Percentiles rank a stretch among this genome's conserved stretches.
phyloP scores from a whole-genome alignment of 2,888 invertebrate genomes.

The Lagria hirta region DNA sequence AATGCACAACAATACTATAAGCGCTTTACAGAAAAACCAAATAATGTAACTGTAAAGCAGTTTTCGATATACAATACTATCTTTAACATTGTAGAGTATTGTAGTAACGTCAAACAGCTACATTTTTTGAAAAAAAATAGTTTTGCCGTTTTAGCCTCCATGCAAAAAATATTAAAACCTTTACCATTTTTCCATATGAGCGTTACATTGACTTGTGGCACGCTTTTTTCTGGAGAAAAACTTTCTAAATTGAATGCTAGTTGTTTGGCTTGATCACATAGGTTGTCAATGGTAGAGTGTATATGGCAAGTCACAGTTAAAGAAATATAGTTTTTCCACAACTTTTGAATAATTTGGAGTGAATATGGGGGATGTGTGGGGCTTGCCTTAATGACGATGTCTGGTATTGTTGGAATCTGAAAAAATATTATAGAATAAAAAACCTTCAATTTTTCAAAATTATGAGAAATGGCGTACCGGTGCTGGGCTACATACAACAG shows the following conservation, averaged over 20 bases:
- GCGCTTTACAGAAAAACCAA: no score
- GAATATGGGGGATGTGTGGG: constrained; percentile 69
- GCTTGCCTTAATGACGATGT: constrained; percentile 68
- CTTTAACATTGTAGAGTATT: no score
- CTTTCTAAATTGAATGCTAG: constrained; percentile 47
- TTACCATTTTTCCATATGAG: constrained; percentile 80
- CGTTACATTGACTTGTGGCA: constrained; percentile 59
- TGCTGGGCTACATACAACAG: no score
- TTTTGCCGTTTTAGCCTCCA: constrained; percentile 9
- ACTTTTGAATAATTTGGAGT: constrained; percentile 61
- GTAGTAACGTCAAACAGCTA: no score
- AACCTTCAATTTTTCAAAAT: constrained; percentile 18
- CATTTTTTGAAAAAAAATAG: constrained; percentile 3
- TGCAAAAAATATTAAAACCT: constrained; percentile 29
- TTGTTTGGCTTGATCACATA: constrained; percentile 52
- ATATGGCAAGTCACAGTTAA: constrained; percentile 61
- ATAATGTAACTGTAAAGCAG: no score
- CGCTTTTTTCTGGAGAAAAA: constrained; percentile 41
- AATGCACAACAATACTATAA: no score
- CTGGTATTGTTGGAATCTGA: constrained; percentile 48
- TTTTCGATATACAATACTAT: no score
- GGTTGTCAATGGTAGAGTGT: constrained; percentile 64
- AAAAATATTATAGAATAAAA: constrained; percentile 52
- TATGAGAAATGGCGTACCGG: constrained; percentile 3
- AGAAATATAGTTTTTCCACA: constrained; percentile 56